These are phyloP conservation scores for Tetropium fuscum DNA, from an alignment of 2,888 invertebrate species.

Conservation along the genomic window DNA sequence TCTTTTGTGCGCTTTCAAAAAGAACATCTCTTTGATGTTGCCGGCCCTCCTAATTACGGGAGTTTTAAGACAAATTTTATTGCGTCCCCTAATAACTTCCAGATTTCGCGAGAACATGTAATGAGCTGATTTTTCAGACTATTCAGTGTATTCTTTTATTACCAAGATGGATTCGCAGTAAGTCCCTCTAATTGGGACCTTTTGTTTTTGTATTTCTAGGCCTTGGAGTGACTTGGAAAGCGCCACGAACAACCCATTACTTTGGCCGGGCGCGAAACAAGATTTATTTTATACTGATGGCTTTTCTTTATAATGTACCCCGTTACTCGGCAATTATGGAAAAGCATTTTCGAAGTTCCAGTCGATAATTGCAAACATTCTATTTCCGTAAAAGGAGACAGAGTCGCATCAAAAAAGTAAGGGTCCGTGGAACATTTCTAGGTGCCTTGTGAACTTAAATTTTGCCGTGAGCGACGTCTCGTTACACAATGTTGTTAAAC, in stretches of 20 bases:
- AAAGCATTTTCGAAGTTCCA: not conserved
- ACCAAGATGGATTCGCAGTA: constrained; percentile 42
- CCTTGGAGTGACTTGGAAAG: constrained; percentile 22
- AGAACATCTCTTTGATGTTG: constrained; percentile 32
- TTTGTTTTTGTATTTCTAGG: constrained; percentile 35
- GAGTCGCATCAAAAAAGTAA: no score
- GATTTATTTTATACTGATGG: constrained; percentile 18
- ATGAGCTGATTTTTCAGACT: constrained; percentile 39
- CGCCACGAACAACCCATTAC: constrained; percentile 22
- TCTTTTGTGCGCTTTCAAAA: not conserved
- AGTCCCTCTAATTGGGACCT: constrained; percentile 47
- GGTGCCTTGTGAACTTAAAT: no score
- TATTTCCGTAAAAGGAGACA: no score
- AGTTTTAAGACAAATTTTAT: constrained; percentile 36
- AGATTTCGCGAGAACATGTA: constrained; percentile 36
- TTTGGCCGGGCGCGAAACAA: constrained; percentile 1
- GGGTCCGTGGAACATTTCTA: no score
- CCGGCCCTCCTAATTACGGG: constrained; percentile 33
- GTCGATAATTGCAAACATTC: not conserved
- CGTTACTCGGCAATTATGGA: constrained; percentile 1
- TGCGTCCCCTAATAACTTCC: constrained; percentile 38
- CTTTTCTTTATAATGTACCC: constrained; percentile 16
- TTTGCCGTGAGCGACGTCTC: no score
- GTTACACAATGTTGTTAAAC: no score
- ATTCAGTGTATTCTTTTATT: constrained; percentile 41